Evolutionary conservation across 2,888 invertebrate species (phyloP).

Genomic region (Sclerodermus sp.): DNA sequence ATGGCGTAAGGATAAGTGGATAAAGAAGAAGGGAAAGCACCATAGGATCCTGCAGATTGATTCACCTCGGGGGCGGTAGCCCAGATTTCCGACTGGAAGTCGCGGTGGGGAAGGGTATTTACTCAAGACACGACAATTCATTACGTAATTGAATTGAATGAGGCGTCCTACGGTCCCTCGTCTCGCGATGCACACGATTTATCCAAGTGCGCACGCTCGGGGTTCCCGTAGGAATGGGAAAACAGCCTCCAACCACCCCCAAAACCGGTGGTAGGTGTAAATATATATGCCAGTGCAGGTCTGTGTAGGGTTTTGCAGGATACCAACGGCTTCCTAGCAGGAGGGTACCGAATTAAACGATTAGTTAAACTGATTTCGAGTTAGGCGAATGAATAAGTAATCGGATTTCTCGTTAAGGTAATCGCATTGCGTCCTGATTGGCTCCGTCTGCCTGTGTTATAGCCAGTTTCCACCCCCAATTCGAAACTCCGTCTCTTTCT

Average conservation of each 20-base stretch:
- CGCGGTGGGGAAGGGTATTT: conserved; percentile 53
- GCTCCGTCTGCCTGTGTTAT: conserved; percentile 53
- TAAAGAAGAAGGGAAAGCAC: no score
- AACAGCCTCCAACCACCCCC: no score
- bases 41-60: no score
- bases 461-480: conserved; percentile 10
- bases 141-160: conserved; percentile 58
- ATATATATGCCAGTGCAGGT: not conserved
- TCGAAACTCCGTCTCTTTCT: conserved; percentile 9
- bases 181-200: not conserved
- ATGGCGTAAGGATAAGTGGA: no score
- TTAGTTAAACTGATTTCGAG: conserved; percentile 60
- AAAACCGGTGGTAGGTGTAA: no score
- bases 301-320: not conserved
- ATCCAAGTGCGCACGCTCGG: no score
- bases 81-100: conserved; percentile 35
- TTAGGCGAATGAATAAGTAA: conserved; percentile 60
- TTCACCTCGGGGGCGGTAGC: not conserved
- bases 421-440: conserved; percentile 57
- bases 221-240: no score
- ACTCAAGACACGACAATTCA: conserved; percentile 59
- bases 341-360: conserved; percentile 56
- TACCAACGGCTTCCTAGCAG: no score
- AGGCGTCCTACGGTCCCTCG: conserved; percentile 37
- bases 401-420: conserved; percentile 59